A percentile compares a stretch with the other conserved stretches of the same genome.
Conservation (phyloP, 2,113 vertebrate genomes). For the Catharus minimus region DNA sequence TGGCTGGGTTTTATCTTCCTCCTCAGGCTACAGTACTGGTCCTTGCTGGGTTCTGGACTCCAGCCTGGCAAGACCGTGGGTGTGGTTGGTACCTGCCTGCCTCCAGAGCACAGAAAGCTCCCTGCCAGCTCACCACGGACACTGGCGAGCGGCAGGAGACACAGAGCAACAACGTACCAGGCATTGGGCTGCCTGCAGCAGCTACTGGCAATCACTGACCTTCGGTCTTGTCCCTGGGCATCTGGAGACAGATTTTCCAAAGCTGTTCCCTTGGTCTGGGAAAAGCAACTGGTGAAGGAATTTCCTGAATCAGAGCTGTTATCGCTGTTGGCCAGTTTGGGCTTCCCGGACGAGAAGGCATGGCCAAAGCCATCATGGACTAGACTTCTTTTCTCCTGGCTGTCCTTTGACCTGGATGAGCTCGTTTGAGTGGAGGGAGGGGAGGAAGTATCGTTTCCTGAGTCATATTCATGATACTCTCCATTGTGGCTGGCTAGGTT, state of each 20-base stretch:
- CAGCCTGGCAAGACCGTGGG: conserved; percentile 15
- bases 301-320: conserved; percentile 95
- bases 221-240: conserved; percentile 68
- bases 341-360: conserved; percentile 76
- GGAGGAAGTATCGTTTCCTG: conserved; percentile 95
- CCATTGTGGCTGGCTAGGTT: conserved; percentile 73
- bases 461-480: conserved; percentile 90
- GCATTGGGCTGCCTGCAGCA: conserved; percentile 36
- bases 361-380: conserved; percentile 59
- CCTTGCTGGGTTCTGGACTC: not conserved
- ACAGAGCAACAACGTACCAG: conserved; percentile 15
- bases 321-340: conserved; percentile 80
- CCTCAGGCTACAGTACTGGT: not conserved
- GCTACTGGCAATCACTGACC: conserved; percentile 68
- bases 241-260: conserved; percentile 74
- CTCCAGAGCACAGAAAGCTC: conserved; percentile 34
- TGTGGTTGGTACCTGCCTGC: conserved; percentile 26
- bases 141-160: not conserved
- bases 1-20: not conserved
- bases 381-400: conserved; percentile 75
- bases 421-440: conserved; percentile 89
- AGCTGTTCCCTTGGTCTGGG: conserved; percentile 81
- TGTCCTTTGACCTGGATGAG: conserved; percentile 78
- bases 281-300: conserved; percentile 93
- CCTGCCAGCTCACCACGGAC: conserved; percentile 8